Conservation (phyloP, 2,797 vertebrate species). For the Neosilurus mollespiculum region DNA sequence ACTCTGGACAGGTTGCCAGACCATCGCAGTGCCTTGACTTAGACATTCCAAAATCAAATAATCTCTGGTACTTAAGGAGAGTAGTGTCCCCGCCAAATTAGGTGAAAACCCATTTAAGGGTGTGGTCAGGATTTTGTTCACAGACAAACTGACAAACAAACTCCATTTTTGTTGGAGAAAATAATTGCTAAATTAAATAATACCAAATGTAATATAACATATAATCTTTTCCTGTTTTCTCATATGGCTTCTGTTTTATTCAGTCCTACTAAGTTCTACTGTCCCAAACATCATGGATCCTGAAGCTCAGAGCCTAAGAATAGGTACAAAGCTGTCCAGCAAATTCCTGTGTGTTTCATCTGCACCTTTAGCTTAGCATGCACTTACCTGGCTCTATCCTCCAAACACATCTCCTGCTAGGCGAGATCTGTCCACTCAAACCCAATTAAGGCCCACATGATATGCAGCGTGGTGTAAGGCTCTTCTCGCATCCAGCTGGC, state of each 20-base stretch:
- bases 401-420: constrained; percentile 56
- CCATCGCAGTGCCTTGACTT: no score
- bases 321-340: constrained; percentile 47
- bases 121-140: no score
- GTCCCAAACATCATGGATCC: neutral
- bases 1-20: no score
- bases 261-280: neutral
- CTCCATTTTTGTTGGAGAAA: neutral
- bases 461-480: constrained; percentile 62
- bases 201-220: neutral
- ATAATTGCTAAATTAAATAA: neutral
- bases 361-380: constrained; percentile 65
- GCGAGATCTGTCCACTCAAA: constrained; percentile 64
- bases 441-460: constrained; percentile 62
- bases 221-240: neutral
- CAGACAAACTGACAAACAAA: no score
- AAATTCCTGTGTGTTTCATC: constrained; percentile 61
- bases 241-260: neutral
- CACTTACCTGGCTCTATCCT: constrained; percentile 56
- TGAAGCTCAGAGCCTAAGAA: constrained; percentile 8
- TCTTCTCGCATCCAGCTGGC: constrained; percentile 65
- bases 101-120: no score
- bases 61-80: no score
- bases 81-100: no score
- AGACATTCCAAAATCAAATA: no score